phyloP scores from a whole-genome alignment of 2,888 invertebrate genomes.

The Ormyrus labotus region DNA sequence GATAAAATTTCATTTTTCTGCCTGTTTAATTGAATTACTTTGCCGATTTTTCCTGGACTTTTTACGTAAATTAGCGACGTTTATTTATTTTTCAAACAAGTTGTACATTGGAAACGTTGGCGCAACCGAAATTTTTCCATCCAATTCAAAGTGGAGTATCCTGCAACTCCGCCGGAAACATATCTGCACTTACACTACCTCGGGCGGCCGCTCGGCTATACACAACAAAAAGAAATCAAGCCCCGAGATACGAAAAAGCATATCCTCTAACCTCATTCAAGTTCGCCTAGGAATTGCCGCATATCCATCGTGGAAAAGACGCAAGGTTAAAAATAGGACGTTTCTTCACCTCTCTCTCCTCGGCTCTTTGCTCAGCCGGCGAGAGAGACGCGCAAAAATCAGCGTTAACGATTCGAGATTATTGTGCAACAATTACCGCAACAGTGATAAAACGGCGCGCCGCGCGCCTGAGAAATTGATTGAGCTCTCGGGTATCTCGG shows the following conservation, averaged over 20 bases:
- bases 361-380: too few species aligned
- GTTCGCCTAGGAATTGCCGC: background rate
- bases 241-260: background rate
- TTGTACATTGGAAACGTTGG: too few species aligned
- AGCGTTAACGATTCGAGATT: constrained; percentile 36
- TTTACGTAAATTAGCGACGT: too few species aligned
- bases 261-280: background rate
- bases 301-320: background rate
- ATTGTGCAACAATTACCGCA: constrained; percentile 48
- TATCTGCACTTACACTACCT: too few species aligned
- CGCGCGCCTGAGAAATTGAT: constrained; percentile 34
- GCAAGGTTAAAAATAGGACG: constrained; percentile 46
- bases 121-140: too few species aligned
- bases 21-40: background rate
- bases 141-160: too few species aligned
- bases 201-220: background rate
- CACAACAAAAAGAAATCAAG: background rate
- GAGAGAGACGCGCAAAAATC: constrained; percentile 26
- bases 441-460: constrained; percentile 34
- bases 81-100: too few species aligned
- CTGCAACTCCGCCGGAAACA: too few species aligned
- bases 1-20: background rate
- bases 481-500: constrained; percentile 23
- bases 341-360: constrained; percentile 17
- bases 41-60: too few species aligned